These are phyloP conservation scores for Erythrocercus mccallii DNA, from an alignment of 2,113 vertebrate species.

Conservation along the genomic window DNA sequence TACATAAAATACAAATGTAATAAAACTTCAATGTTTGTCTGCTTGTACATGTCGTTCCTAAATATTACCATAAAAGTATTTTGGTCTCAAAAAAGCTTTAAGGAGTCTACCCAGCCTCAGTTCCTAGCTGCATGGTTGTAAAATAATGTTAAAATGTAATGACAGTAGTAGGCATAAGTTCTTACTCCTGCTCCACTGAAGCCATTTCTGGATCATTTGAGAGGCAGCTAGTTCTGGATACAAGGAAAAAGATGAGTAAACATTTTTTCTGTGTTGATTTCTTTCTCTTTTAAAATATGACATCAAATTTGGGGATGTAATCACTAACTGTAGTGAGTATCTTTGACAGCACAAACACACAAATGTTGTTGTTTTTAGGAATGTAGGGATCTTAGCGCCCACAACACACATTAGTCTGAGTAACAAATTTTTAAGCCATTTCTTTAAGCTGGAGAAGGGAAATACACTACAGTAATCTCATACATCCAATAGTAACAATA, in stretches of 20 bases:
- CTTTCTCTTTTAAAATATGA: background rate
- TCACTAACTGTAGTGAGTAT: background rate
- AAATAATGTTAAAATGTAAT: conserved; percentile 9
- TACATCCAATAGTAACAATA: background rate
- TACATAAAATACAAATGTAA: background rate
- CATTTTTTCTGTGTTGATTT: conserved; percentile 2
- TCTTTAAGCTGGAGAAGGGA: background rate
- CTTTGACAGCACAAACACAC: background rate
- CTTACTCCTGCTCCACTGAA: conserved; percentile 80
- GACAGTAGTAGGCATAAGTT: conserved; percentile 35
- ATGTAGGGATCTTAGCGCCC: background rate
- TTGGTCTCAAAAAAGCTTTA: conserved; percentile 1
- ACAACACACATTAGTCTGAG: background rate
- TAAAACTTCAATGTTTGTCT: background rate
- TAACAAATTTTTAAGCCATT: background rate
- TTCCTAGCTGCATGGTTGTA: background rate
- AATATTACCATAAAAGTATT: background rate
- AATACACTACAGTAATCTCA: conserved; percentile 12
- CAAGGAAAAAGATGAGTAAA: conserved; percentile 63
- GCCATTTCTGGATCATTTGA: conserved; percentile 79
- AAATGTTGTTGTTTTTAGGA: background rate
- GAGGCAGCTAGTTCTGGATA: conserved; percentile 79
- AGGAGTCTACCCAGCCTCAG: conserved; percentile 64
- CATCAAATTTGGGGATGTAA: background rate
- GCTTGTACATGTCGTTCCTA: background rate